Evolutionary conservation across 2,113 vertebrate species (phyloP), one percentile per base, ranked within the genome.

Genomic region (Megaceryle torquata): DNA sequence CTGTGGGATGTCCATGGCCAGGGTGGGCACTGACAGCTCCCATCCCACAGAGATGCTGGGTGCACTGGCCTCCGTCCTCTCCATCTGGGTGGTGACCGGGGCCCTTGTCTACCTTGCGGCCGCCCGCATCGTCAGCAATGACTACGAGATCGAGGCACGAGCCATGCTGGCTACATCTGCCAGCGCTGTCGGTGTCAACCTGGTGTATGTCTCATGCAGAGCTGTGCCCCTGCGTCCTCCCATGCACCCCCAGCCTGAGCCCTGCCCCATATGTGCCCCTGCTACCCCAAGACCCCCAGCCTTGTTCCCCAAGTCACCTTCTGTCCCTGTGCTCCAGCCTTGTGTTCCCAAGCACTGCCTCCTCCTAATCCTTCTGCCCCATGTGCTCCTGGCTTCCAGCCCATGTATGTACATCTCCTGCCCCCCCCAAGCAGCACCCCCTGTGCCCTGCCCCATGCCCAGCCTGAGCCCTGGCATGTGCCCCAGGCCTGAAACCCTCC

Each of bases 51-150:
- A 99, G 97, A 99, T 98, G 11, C 97, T 99, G 71, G 99, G 99
- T 10, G 99, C 99, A 0, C 90, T 99, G 96, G 97, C 98, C 87
- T 99, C 99, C 0, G 98, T 99, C 86, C 95, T 99, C 59, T 99
- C 99, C 86, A 99, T 99, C 96, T 99, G 99, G 99, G 98, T 99
- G 3, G 99, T 99, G 67, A 99, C 99, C 0, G 99, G 98, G 4
- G 98, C 98, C 44, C 98, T 99, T 15, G 98, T 99, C 61, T 99
- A 99, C 82, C 98, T 99, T 93, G 99, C 99, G 15, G 98, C 99
- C 2, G 97, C 98, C 88, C 98, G 99, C 92, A 99, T 99, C 63
- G 87, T 99, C 91, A 98, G 97, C 95, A 98, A 98, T 1, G 98
- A 99, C 97, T 99, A 99, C 6, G 99, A 99, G 97, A 99, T 99